Evolutionary conservation across 2,797 vertebrate genomes (phyloP).

Genomic region (Taenioides sp.): DNA sequence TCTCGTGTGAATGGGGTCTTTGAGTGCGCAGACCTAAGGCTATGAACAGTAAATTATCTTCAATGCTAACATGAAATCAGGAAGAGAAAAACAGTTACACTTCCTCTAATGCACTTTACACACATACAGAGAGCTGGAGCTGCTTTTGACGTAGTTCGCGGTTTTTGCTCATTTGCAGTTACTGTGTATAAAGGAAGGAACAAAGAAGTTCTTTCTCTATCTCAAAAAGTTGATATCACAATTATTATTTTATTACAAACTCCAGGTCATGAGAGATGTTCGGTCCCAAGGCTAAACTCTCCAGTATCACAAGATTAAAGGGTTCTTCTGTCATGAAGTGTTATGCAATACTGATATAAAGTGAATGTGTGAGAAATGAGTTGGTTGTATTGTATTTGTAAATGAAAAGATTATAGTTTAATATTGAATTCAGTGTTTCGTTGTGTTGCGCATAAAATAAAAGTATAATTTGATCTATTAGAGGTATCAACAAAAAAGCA

Average conservation of each 20-base stretch:
- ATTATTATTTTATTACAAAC: background rate
- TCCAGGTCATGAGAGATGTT: constrained; percentile 3
- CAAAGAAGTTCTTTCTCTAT: constrained; percentile 37
- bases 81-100: background rate
- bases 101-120: constrained; percentile 1
- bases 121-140: background rate
- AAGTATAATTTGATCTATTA: background rate
- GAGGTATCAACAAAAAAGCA: background rate
- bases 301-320: background rate
- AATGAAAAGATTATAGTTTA: too few species aligned
- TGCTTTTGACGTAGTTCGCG: constrained; percentile 47
- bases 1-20: constrained; percentile 12
- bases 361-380: too few species aligned
- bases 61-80: background rate
- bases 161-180: constrained; percentile 32
- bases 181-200: background rate
- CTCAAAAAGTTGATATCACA: constrained; percentile 32
- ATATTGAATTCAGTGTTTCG: too few species aligned
- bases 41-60: background rate
- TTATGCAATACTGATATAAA: background rate
- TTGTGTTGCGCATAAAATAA: background rate
- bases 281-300: background rate
- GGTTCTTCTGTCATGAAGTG: background rate
- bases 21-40: background rate
- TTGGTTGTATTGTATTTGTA: too few species aligned